Conservation (phyloP, 2,113 vertebrate genomes). For the Fulica atra region DNA sequence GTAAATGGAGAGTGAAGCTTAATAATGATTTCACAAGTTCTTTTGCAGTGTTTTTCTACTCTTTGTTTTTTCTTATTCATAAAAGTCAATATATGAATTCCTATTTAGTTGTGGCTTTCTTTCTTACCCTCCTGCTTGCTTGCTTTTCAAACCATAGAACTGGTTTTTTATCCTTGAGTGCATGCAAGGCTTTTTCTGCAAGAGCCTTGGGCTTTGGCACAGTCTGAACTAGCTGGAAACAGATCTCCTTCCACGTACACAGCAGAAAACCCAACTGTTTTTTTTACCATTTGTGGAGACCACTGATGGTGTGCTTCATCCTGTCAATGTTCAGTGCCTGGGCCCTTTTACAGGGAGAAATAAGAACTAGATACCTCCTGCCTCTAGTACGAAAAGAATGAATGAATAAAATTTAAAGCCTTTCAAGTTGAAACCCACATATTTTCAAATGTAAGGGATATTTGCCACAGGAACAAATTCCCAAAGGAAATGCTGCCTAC, state of each 20-base stretch:
- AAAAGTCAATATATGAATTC: background rate
- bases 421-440: background rate
- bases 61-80: background rate
- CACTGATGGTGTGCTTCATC: background rate
- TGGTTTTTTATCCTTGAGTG: background rate
- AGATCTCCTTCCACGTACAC: background rate
- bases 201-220: background rate
- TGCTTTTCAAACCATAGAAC: background rate
- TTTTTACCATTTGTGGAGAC: background rate
- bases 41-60: background rate
- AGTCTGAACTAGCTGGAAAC: background rate
- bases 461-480: background rate
- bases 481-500: background rate
- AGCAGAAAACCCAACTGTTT: background rate
- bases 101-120: background rate
- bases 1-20: background rate
- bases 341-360: background rate
- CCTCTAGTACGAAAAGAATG: background rate
- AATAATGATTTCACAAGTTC: background rate
- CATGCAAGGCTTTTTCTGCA: background rate
- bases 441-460: background rate
- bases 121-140: background rate
- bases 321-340: background rate
- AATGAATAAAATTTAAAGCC: background rate
- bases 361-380: background rate